Percentiles rank a stretch among this genome's conserved stretches.
Conservation (phyloP, 2,888 invertebrate genomes). For the Psococerastis gibbosa region DNA sequence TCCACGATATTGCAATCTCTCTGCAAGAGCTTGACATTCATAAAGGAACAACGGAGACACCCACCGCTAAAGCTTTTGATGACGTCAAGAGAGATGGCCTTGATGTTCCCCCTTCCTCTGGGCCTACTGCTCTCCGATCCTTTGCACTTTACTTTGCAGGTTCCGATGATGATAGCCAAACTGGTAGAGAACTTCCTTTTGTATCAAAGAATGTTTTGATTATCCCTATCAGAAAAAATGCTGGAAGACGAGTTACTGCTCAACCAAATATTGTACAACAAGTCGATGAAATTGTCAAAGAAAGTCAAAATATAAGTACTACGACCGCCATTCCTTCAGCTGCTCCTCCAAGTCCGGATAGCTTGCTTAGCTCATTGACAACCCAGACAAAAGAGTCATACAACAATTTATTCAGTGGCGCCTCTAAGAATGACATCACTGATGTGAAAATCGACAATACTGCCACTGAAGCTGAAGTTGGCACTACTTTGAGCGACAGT, state of each 20-base stretch:
- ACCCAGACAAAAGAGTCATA: constrained; percentile 2
- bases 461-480: neutral
- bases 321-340: neutral
- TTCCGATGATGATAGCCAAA: constrained; percentile 32
- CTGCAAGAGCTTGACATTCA: constrained; percentile 32
- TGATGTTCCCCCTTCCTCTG: constrained; percentile 51
- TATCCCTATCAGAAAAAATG: constrained; percentile 1
- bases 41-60: neutral
- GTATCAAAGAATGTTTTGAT: constrained; percentile 1
- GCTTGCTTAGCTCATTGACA: neutral
- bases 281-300: constrained; percentile 2
- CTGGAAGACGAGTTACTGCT: neutral
- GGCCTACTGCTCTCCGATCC: constrained; percentile 58
- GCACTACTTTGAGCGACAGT: neutral
- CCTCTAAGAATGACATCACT: neutral
- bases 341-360: neutral
- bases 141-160: constrained; percentile 64
- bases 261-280: neutral
- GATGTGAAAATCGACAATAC: neutral
- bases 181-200: neutral
- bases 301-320: neutral
- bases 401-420: neutral
- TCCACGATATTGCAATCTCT: constrained; percentile 23
- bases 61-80: constrained; percentile 21
- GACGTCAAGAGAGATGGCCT: constrained; percentile 37